These are phyloP conservation scores for Pomatostomus ruficeps DNA, from an alignment of 2,113 vertebrate genomes.

Conservation along the genomic window DNA sequence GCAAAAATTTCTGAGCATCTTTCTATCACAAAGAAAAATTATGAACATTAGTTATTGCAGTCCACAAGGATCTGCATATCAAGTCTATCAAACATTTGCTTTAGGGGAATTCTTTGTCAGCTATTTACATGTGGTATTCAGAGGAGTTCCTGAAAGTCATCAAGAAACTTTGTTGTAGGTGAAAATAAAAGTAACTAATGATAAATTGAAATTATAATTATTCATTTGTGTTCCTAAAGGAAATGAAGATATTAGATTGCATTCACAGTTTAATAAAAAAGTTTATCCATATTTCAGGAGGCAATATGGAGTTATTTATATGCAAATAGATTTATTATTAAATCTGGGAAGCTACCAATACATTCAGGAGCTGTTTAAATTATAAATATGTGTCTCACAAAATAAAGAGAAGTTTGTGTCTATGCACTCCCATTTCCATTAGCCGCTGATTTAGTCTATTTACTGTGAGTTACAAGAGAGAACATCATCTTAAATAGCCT, in stretches of 20 bases:
- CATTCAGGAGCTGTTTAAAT: constrained; percentile 19
- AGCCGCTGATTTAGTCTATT: neutral
- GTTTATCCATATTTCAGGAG: constrained; percentile 29
- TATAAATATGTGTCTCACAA: neutral
- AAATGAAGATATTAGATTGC: constrained; percentile 8
- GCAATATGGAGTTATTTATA: constrained; percentile 27
- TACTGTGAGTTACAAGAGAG: neutral
- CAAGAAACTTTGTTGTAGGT: neutral
- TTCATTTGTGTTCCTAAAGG: constrained; percentile 6
- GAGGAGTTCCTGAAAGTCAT: constrained; percentile 17
- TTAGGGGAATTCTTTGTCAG: neutral
- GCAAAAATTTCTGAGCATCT: neutral
- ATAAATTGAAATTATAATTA: constrained; percentile 29
- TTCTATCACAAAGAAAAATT: neutral
- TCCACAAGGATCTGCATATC: neutral
- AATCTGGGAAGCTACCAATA: neutral
- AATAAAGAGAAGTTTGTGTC: neutral
- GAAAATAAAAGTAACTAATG: constrained; percentile 14
- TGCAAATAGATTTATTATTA: constrained; percentile 54
- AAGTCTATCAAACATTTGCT: neutral
- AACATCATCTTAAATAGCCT: neutral
- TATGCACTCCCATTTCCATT: neutral
- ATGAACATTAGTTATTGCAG: neutral
- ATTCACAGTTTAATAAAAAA: constrained; percentile 14
- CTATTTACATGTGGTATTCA: neutral